Percentiles rank a stretch among this genome's conserved stretches.
Evolutionary conservation across 1,140 invertebrate genomes (phyloP).

Genomic region (Belonocnema kinseyi): DNA sequence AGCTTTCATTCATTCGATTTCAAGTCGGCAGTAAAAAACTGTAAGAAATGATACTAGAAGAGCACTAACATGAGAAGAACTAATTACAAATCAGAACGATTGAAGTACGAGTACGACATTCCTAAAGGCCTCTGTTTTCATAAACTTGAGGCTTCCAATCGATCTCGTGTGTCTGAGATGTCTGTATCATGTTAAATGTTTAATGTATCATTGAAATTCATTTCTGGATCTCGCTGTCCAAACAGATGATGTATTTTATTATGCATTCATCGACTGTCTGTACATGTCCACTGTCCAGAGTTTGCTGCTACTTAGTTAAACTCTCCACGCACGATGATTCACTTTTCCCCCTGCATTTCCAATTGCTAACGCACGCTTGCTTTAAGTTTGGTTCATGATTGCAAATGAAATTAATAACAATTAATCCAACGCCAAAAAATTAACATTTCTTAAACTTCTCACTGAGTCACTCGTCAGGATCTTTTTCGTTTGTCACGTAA

Average conservation of each 20-base stretch:
- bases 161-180: no score
- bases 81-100: not conserved
- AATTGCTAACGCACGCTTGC: slow-evolving; percentile 57
- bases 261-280: slow-evolving; percentile 19
- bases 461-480: not conserved
- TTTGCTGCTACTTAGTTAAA: slow-evolving; percentile 47
- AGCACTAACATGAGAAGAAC: not conserved
- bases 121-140: no score
- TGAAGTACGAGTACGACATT: not conserved
- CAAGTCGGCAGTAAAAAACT: not conserved
- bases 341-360: slow-evolving; percentile 55
- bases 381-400: slow-evolving; percentile 35
- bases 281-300: slow-evolving; percentile 8
- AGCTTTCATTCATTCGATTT: slow-evolving; percentile 41
- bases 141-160: no score
- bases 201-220: no score
- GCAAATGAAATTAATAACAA: slow-evolving; percentile 42
- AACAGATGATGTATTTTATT: no score
- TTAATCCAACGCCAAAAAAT: slow-evolving; percentile 33
- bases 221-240: no score
- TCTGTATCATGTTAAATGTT: no score
- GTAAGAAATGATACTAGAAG: not conserved
- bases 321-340: slow-evolving; percentile 56
- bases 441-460: not conserved
- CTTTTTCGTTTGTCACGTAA: not conserved